Conservation (phyloP, 2,797 vertebrate genomes). For the Lacerta viridis region DNA sequence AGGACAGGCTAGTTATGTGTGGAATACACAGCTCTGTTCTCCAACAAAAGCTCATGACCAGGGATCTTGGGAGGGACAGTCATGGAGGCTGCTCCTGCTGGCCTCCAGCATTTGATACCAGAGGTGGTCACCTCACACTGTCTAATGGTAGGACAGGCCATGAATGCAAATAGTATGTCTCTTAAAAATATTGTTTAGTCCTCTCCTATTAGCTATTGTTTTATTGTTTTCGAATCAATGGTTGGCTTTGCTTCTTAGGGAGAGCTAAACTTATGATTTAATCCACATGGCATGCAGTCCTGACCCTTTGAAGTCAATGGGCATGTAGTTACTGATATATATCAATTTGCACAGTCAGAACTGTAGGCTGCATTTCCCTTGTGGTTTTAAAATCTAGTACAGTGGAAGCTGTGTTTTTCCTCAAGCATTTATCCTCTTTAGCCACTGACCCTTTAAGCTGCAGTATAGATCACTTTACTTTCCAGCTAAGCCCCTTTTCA, state of each 20-base stretch:
- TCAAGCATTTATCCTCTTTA: slow-evolving; percentile 17
- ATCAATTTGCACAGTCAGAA: slow-evolving; percentile 7
- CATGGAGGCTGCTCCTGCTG: too few species aligned
- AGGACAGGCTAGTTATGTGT: too few species aligned
- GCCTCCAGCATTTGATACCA: too few species aligned
- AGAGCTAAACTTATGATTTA: not conserved
- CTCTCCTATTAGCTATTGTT: not conserved
- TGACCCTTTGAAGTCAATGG: not conserved
- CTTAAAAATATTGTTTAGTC: not conserved
- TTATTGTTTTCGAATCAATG: not conserved
- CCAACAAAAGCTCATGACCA: too few species aligned
- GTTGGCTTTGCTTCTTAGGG: not conserved
- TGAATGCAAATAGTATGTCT: not conserved
- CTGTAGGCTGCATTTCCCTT: slow-evolving; percentile 1
- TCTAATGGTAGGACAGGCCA: too few species aligned
- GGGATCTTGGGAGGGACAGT: too few species aligned
- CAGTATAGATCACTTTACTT: not conserved
- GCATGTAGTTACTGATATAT: slow-evolving; percentile 5
- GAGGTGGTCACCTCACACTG: too few species aligned
- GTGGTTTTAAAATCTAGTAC: slow-evolving; percentile 14
- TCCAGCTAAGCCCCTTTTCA: slow-evolving; percentile 3
- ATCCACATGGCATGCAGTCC: not conserved
- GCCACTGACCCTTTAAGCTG: slow-evolving; percentile 14
- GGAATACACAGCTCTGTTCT: too few species aligned
- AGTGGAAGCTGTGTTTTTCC: not conserved